These are phyloP conservation scores for Tetraodon nigroviridis DNA, from an alignment of 2,113 vertebrate genomes.

Conservation along the genomic window DNA sequence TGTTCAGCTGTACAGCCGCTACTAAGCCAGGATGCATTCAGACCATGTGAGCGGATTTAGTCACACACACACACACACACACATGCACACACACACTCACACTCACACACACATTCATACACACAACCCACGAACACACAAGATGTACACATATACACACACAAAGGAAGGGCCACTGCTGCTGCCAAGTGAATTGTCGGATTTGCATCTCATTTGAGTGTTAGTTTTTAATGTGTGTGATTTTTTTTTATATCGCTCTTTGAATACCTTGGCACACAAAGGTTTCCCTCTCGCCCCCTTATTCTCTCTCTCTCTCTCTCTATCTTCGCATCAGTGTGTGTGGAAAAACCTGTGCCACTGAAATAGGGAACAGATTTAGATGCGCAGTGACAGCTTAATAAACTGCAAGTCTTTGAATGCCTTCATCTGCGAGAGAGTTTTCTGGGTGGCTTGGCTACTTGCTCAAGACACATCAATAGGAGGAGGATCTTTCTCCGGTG, in stretches of 20 bases:
- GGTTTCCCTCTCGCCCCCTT: constrained; percentile 45
- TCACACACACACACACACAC: constrained; percentile 74
- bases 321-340: constrained; percentile 31
- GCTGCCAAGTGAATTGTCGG: constrained; percentile 84
- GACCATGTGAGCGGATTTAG: constrained; percentile 84
- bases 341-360: constrained; percentile 62
- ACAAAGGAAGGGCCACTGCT: constrained; percentile 69
- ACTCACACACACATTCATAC: constrained; percentile 73
- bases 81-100: no score
- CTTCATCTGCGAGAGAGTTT: constrained; percentile 63
- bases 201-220: constrained; percentile 93
- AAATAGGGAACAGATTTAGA: constrained; percentile 96
- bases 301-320: constrained; percentile 27
- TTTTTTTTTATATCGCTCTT: constrained; percentile 63
- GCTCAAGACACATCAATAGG: constrained; percentile 66
- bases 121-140: constrained; percentile 25
- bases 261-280: constrained; percentile 88
- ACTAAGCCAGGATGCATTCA: constrained; percentile 86
- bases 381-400: constrained; percentile 94
- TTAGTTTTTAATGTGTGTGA: constrained; percentile 54
- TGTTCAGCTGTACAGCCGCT: constrained; percentile 85
- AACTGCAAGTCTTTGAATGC: constrained; percentile 78
- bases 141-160: constrained; percentile 40
- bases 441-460: constrained; percentile 55
- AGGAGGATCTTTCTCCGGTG: constrained; percentile 67